Conservation (phyloP, 1,140 invertebrate species). For the Drosophila santomea region DNA sequence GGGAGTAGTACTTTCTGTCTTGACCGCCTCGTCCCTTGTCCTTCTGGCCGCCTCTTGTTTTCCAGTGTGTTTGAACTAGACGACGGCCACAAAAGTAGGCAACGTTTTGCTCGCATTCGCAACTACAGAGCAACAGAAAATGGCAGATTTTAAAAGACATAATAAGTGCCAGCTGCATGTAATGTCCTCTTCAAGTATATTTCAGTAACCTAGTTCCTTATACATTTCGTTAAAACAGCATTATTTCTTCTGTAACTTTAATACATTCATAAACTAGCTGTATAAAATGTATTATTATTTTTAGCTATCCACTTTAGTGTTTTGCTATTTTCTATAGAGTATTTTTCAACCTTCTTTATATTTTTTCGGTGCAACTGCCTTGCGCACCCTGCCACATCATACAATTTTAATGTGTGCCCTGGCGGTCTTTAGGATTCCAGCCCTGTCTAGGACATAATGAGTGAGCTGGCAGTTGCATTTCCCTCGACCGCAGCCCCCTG, state of each 20-base stretch:
- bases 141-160: not conserved
- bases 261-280: too few species aligned
- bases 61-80: slow-evolving; percentile 38
- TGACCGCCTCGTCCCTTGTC: slow-evolving; percentile 2
- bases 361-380: slow-evolving; percentile 10
- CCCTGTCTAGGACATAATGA: slow-evolving; percentile 58
- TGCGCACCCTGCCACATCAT: slow-evolving; percentile 25
- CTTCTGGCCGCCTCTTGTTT: not conserved
- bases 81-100: slow-evolving; percentile 50
- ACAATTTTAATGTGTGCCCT: slow-evolving; percentile 51
- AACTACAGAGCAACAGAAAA: slow-evolving; percentile 2
- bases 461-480: slow-evolving; percentile 48
- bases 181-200: too few species aligned
- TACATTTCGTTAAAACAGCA: too few species aligned
- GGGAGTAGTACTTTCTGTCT: slow-evolving; percentile 13
- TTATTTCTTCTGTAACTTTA: too few species aligned
- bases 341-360: not conserved
- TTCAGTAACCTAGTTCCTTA: too few species aligned
- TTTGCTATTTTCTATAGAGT: not conserved
- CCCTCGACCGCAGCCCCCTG: not conserved
- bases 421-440: slow-evolving; percentile 43
- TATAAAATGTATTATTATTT: too few species aligned
- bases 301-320: not conserved
- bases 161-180: too few species aligned
- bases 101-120: slow-evolving; percentile 43